Base-by-base conservation (phyloP, 2,888 invertebrate species). In the Gari tellinella region DNA sequence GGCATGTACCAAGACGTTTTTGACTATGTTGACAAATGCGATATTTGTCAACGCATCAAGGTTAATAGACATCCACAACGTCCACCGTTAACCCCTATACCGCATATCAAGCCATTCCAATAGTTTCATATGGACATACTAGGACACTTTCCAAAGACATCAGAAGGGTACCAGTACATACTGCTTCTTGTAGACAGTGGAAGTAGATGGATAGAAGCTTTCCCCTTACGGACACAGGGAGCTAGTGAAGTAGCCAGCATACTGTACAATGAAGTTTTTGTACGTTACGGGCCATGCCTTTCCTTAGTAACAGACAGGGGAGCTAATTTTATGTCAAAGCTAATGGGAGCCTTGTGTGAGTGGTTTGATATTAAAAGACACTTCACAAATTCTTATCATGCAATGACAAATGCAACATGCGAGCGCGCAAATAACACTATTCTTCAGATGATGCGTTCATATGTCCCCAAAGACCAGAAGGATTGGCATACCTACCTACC, bases 261-360 rank as follows among this genome's bases (percentile, higher is more conserved):
- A 43, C 53, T 80, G 1, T 82, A 68, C 46, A 56, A 58, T 21
- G 70, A 81, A 55, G 72, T 83, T 12, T 70, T 83, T 58, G 53
- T 70, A 10, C 57, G 81, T 19, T 83, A 74, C 72, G 83, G 79
- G 15, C 70, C 78, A 7, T 78, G 74, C 19, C 25, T 46, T 14
- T 45, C 56, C 14, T 46, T 83, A 2, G 63, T 81, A 12, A 66
- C 72, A 37, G 82, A 81, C 51, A 57, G 81, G 69, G 80, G 79
- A 26, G 31, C 57, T 38, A 74, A 74, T 45, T 83, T 80, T 45
- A 67, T 76, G 21, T 70, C 74, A 3, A 69, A 76, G 21, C 31
- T 77, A 19, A 67, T 80, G n/a, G 58, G 38, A 21, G 75, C 76
- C 17, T 19, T 80, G 10, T 82, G 77, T 56, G 75, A 77, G 52